Evolutionary conservation across 2,113 vertebrate species (phyloP), one percentile per base, ranked within the genome.

Genomic region (Abramis brama): DNA sequence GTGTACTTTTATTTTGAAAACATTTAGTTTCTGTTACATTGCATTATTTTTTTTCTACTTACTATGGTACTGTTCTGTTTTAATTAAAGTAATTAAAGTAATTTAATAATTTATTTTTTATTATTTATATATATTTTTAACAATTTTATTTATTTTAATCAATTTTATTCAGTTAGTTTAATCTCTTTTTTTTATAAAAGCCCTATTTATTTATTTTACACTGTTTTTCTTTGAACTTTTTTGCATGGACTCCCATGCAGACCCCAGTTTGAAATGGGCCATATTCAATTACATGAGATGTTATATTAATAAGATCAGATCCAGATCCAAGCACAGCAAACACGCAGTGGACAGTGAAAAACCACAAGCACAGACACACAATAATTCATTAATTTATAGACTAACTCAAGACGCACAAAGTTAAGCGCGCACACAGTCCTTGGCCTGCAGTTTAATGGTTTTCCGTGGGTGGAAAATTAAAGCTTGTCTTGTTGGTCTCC

Each of bases 381-480:
- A 71, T 11, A 71, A 45, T 23, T 73, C 36, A 1, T 23, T n/a
- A 13, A 73, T 73, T 76, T 25, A 76, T 10, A 47, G 45, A 50
- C n/a, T 52, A 76, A 52, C 25, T 64, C n/a, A 12, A 64, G 39
- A 64, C 78, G 17, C 55, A 47, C 33, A 79, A 60, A 39, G 36
- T 45, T 79, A 8, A 6, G 4, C 17, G 12, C 10, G 47, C 81
- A 6, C 25, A 73, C 64, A 30, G 21, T n/a, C 33, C 21, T 64
- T 7, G 33, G 59, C 73, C 83, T 57, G 68, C 36, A 47, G 70
- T 74, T 17, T 74, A 39, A 43, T 73, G 33, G 12, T 27, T 59
- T 71, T 23, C 75, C 76, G 47, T 57, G 62, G 79, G 62, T 82
- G 62, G 79, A 30, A 70, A 82, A 82, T 68, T 33, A 82, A 82